Conservation (phyloP, 2,797 vertebrate genomes). For the Lacerta bilineata region DNA sequence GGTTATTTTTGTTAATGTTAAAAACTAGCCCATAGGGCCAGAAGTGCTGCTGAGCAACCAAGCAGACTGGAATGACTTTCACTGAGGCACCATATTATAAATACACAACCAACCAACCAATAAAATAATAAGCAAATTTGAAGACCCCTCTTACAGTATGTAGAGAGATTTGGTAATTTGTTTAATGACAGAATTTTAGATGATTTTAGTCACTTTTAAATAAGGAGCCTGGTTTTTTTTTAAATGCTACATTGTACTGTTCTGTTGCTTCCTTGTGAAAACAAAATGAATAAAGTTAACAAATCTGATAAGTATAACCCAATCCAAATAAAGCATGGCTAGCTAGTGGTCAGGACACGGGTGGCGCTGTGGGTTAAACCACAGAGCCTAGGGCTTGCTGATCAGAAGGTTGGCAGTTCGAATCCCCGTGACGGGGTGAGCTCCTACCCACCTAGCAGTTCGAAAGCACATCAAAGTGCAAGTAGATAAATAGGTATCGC, state of each 20-base stretch:
- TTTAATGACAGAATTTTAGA: background rate
- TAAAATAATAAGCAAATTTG: background rate
- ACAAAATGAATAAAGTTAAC: background rate
- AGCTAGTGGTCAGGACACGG: background rate
- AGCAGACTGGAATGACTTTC: too few relatives aligned
- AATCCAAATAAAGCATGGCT: background rate
- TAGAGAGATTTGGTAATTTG: background rate
- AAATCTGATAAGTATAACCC: background rate
- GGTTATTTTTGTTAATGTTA: too few relatives aligned
- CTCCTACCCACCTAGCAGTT: too few relatives aligned
- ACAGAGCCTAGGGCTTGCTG: too few relatives aligned
- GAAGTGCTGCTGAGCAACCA: too few relatives aligned
- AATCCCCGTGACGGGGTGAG: too few relatives aligned
- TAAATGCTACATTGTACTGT: background rate
- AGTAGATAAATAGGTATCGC: too few relatives aligned
- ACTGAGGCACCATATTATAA: too few relatives aligned
- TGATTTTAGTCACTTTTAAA: background rate
- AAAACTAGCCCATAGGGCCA: too few relatives aligned
- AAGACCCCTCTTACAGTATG: background rate
- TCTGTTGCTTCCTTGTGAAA: background rate
- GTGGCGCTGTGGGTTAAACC: too few relatives aligned
- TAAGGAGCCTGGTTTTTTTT: background rate
- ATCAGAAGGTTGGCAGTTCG: too few relatives aligned
- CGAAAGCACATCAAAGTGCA: too few relatives aligned
- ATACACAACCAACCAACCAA: background rate